Evolutionary conservation across 1,140 invertebrate species (phyloP).

Genomic region (Chrysopa pallens): DNA sequence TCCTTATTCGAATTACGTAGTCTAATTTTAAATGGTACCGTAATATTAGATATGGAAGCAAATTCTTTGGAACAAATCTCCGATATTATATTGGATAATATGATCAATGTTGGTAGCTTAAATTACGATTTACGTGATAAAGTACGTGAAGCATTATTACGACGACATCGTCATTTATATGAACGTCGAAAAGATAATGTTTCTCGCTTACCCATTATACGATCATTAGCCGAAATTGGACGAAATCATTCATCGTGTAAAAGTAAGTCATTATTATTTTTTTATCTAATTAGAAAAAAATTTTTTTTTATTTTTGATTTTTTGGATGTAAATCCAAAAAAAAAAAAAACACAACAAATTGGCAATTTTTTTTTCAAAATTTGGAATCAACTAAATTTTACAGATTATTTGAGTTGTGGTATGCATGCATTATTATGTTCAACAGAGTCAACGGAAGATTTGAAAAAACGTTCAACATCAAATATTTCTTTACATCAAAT

Average conservation of each 20-base stretch:
- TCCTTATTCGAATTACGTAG: constrained; percentile 78
- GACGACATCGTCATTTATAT: constrained; percentile 88
- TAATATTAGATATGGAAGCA: constrained; percentile 85
- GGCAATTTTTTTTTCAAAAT: too few species aligned
- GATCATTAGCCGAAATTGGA: constrained; percentile 92
- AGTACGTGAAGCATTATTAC: constrained; percentile 71
- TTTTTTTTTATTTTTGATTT: too few species aligned
- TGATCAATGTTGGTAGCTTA: constrained; percentile 66
- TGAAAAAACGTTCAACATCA: constrained; percentile 9
- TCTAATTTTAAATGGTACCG: constrained; percentile 71
- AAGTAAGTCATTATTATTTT: constrained; percentile 48
- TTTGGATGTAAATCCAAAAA: too few species aligned
- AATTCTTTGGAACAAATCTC: constrained; percentile 66
- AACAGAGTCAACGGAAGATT: constrained; percentile 42
- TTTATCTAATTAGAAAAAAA: not conserved
- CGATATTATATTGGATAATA: constrained; percentile 81
- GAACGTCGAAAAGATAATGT: constrained; percentile 66
- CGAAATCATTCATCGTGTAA: constrained; percentile 87
- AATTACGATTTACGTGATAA: constrained; percentile 58
- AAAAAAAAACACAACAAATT: too few species aligned
- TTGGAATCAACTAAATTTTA: too few species aligned
- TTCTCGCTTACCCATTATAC: constrained; percentile 79
- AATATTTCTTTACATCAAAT: constrained; percentile 17
- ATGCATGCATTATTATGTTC: constrained; percentile 25
- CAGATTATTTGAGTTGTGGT: constrained; percentile 24